phyloP scores from a whole-genome alignment of 2,888 invertebrate genomes.

The Tromatobia lineatoria region DNA sequence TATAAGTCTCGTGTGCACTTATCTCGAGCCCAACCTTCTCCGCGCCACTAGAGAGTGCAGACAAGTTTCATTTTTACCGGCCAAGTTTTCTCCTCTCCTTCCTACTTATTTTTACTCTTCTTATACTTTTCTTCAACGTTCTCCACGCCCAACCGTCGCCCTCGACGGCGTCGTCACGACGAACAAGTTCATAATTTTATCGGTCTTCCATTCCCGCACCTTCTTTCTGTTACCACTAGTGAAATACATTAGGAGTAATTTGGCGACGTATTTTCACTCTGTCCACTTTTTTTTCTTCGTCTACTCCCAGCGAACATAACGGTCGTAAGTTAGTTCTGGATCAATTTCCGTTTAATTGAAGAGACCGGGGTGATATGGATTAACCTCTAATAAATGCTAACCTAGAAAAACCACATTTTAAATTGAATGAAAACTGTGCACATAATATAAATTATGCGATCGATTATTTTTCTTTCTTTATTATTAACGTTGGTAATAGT shows the following conservation, averaged over 20 bases:
- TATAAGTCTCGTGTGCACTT: conserved; percentile 75
- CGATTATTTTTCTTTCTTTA: no score
- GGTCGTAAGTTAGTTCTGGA: background rate
- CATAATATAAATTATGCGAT: no score
- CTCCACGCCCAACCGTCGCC: conserved; percentile 17
- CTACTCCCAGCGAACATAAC: background rate
- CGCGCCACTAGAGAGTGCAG: conserved; percentile 58
- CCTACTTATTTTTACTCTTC: conserved; percentile 46
- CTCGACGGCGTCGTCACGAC: conserved; percentile 63
- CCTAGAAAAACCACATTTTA: background rate
- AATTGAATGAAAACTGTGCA: no score
- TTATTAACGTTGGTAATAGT: no score
- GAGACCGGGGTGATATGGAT: background rate
- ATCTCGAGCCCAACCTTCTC: conserved; percentile 71
- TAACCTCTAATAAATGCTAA: background rate
- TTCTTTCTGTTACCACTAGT: conserved; percentile 68
- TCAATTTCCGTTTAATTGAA: background rate
- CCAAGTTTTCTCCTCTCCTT: conserved; percentile 66
- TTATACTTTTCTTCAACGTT: conserved; percentile 49
- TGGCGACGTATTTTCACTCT: conserved; percentile 64
- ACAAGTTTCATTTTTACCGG: conserved; percentile 69
- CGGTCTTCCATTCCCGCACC: conserved; percentile 70
- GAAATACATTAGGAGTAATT: conserved; percentile 79
- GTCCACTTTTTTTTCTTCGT: background rate
- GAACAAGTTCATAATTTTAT: conserved; percentile 80